phyloP scores from a whole-genome alignment of 2,888 invertebrate species.

The Dynastes hyllus region DNA sequence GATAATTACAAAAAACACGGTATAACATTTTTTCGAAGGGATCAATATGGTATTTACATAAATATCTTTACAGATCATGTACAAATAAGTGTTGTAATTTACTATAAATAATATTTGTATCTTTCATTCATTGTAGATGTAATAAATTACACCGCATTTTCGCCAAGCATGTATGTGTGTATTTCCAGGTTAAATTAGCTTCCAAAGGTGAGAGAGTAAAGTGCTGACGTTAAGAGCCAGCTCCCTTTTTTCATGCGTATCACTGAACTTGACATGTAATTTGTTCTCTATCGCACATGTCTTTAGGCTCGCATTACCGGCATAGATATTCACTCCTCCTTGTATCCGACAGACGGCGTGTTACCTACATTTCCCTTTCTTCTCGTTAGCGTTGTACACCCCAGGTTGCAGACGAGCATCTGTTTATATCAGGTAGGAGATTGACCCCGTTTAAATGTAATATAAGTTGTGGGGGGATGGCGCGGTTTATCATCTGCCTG shows the following conservation, averaged over 20 bases:
- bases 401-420: slow-evolving; percentile 41
- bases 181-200: neutral
- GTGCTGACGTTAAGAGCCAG: neutral
- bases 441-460: slow-evolving; percentile 50
- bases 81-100: too few species aligned
- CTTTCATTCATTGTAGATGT: too few species aligned
- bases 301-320: slow-evolving; percentile 23
- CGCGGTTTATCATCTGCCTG: slow-evolving; percentile 48
- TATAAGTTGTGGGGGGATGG: slow-evolving; percentile 20
- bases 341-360: slow-evolving; percentile 26
- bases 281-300: slow-evolving; percentile 27
- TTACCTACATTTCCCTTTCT: slow-evolving; percentile 37
- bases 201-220: neutral
- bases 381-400: slow-evolving; percentile 40
- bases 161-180: too few species aligned
- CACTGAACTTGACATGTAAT: slow-evolving; percentile 32
- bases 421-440: slow-evolving; percentile 46
- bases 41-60: too few species aligned
- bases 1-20: too few species aligned
- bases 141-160: too few species aligned
- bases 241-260: slow-evolving; percentile 20
- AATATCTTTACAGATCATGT: too few species aligned
- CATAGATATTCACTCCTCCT: slow-evolving; percentile 24
- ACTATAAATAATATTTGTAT: too few species aligned
- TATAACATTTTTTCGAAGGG: too few species aligned